Evolutionary conservation across 2,797 vertebrate genomes (phyloP).

Genomic region (Loris lydekkerianus): DNA sequence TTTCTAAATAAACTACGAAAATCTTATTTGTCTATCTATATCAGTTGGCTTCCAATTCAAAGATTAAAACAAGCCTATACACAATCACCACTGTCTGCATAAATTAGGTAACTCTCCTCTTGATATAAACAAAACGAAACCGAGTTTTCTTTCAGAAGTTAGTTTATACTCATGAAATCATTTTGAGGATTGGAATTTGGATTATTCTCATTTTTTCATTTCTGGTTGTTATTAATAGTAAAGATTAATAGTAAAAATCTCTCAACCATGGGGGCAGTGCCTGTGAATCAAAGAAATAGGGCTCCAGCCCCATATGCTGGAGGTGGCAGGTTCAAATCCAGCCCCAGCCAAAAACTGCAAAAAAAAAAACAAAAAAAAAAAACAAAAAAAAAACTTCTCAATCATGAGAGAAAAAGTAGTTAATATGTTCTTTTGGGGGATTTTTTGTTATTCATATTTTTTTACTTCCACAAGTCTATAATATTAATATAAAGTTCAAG

Average conservation of each 20-base stretch:
- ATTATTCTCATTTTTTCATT: conserved; percentile 6
- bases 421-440: background rate
- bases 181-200: background rate
- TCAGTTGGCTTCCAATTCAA: background rate
- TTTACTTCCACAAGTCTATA: background rate
- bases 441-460: background rate
- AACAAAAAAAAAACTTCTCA: too few relatives aligned
- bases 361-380: too few relatives aligned
- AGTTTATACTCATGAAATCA: background rate
- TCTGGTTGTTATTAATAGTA: background rate
- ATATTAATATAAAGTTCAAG: background rate
- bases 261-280: background rate
- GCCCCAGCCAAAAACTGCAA: too few relatives aligned
- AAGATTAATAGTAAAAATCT: background rate
- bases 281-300: too few relatives aligned
- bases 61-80: background rate
- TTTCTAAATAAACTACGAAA: conserved; percentile 53
- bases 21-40: background rate
- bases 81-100: background rate
- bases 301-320: too few relatives aligned
- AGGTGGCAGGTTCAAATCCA: too few relatives aligned
- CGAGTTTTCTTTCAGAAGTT: background rate
- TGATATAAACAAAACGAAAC: conserved; percentile 20
- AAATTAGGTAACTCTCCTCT: conserved; percentile 6
- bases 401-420: background rate